Percentiles rank a stretch among this genome's conserved stretches.
Evolutionary conservation across 1,140 invertebrate genomes (phyloP).

Genomic region (Diorhabda elongata): DNA sequence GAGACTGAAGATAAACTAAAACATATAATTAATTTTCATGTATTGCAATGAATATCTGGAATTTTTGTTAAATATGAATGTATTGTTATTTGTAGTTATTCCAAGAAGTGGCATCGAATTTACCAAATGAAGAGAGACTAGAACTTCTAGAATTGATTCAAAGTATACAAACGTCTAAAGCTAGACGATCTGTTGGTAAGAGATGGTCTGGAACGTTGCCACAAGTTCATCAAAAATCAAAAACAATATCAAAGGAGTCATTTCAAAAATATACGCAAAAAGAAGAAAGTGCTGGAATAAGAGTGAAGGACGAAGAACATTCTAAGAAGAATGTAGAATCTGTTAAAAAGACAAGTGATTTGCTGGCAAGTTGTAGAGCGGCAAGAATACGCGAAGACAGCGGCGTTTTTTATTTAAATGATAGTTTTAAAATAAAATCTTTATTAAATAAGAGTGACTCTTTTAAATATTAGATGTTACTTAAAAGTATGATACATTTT

Average conservation of each 20-base stretch:
- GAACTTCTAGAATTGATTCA: slow-evolving; percentile 40
- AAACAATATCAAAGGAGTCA: slow-evolving; percentile 20
- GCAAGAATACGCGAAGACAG: slow-evolving; percentile 40
- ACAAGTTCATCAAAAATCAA: slow-evolving; percentile 19
- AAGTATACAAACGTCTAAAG: slow-evolving; percentile 31
- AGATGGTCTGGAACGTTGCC: slow-evolving; percentile 38
- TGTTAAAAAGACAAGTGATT: slow-evolving; percentile 17
- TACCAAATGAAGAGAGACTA: slow-evolving; percentile 38
- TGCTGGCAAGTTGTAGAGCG: slow-evolving; percentile 38
- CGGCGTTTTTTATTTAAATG: slow-evolving; percentile 35
- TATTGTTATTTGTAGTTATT: slow-evolving; percentile 34
- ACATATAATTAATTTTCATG: no score
- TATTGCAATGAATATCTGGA: no score
- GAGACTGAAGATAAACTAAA: no score
- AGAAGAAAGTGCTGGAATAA: slow-evolving; percentile 41
- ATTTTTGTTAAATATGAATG: no score
- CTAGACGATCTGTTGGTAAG: slow-evolving; percentile 26
- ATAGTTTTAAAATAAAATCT: slow-evolving; percentile 38
- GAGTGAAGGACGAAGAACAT: slow-evolving; percentile 8
- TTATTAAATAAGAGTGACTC: slow-evolving; percentile 34
- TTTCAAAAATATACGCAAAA: slow-evolving; percentile 40
- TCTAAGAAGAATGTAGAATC: slow-evolving; percentile 17
- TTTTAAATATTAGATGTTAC: slow-evolving; percentile 28
- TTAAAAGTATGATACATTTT: background rate
- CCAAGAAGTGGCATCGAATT: slow-evolving; percentile 36